Evolutionary conservation across 2,797 vertebrate genomes (phyloP), one percentile per base, ranked within the genome.

Genomic region (Dendrocincla fuliginosa): DNA sequence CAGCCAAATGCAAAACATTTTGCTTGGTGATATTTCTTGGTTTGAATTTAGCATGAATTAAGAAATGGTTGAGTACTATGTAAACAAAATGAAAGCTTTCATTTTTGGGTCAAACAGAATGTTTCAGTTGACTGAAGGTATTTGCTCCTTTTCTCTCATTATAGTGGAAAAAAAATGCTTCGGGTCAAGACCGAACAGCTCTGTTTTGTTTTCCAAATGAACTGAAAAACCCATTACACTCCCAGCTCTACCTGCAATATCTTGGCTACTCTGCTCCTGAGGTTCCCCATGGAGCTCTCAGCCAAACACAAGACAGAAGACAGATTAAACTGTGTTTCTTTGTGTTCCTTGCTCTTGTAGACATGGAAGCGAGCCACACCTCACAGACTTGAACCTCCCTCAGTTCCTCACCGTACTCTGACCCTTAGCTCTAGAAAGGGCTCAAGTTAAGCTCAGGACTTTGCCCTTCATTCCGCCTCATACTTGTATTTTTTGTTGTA

Each of bases 151-250:
- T 88, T 91, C 82, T 81, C 65, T 91, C 88, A 81, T 94, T 95
- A 86, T 10, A 59, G 83, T 59, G 57, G 73, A 80, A 93, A 86
- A 86, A 46, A 91, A 88, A 78, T 71, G 6, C 88, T 95, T 94
- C 76, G 69, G 91, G 91, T 95, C 95, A 90, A 86, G 69, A 73
- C 50, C 69, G 76, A 91, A 75, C 57, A 75, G 53, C 57, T 91
- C 87, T 81, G 86, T 57, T 94, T 95, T 95, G 85, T 88, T 95
- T 97, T 96, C 80, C 80, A 95, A 81, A 95, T 86, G 77, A 95
- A 94, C 65, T 95, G 88, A 91, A 94, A 94, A 96, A 88, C 84
- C 91, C 85, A 94, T 95, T 97, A 91, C 3, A 1, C 85, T 97
- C 90, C 69, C 95, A 97, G 87, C 91, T 93, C 74, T 91, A 95